phyloP scores from a whole-genome alignment of 2,888 invertebrate species.

The Cheilosia soror region DNA sequence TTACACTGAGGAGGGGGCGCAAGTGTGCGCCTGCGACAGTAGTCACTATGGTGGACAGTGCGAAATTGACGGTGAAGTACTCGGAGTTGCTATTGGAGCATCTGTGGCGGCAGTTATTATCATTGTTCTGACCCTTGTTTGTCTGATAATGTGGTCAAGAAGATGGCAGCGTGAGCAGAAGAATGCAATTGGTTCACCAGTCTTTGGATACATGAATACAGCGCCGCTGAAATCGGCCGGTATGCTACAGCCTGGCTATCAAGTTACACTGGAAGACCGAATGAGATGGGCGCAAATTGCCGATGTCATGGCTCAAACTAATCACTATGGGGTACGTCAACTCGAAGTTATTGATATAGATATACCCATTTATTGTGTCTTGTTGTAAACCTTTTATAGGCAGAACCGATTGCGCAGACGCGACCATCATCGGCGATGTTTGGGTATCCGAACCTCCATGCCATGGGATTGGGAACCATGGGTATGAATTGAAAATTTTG shows the following conservation, averaged over 20 bases:
- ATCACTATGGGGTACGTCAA: conserved; percentile 91
- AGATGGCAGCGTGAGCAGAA: conserved; percentile 96
- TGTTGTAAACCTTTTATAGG: conserved; percentile 83
- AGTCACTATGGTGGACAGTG: conserved; percentile 93
- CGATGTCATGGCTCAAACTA: conserved; percentile 94
- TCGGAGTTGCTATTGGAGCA: conserved; percentile 95
- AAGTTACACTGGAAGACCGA: conserved; percentile 91
- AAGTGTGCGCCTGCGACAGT: conserved; percentile 88
- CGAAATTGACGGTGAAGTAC: conserved; percentile 95
- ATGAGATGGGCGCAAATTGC: conserved; percentile 95
- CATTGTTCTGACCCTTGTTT: conserved; percentile 93
- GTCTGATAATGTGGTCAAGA: conserved; percentile 96
- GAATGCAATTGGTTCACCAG: conserved; percentile 90
- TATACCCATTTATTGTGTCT: neutral
- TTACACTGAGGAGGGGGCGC: conserved; percentile 87
- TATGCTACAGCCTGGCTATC: conserved; percentile 91
- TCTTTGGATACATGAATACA: conserved; percentile 94
- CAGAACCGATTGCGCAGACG: conserved; percentile 89
- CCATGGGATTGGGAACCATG: conserved; percentile 80
- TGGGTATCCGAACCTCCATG: conserved; percentile 88
- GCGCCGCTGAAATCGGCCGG: conserved; percentile 88
- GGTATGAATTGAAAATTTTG: conserved; percentile 76
- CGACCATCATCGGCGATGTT: conserved; percentile 93
- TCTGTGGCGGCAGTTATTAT: conserved; percentile 95
- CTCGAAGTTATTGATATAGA: neutral